Evolutionary conservation across 2,888 invertebrate genomes (phyloP).

Genomic region (Thalpophila matura): DNA sequence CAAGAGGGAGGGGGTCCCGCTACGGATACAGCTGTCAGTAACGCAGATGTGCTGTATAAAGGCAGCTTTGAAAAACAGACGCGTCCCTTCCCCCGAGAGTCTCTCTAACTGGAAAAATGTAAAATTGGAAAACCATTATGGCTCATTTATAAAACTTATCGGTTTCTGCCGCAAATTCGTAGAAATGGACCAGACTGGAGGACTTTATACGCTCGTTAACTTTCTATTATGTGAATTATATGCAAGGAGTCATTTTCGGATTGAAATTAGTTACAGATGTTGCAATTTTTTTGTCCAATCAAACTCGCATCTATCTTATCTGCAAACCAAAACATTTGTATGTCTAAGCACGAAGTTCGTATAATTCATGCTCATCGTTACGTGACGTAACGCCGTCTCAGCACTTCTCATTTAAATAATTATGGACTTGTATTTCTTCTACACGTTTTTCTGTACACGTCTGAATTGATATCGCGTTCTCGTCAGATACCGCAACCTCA

Average conservation of each 20-base stretch:
- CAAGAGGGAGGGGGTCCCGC: constrained; percentile 58
- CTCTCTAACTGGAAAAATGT: constrained; percentile 51
- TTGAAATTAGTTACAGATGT: constrained; percentile 2
- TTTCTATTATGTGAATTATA: constrained; percentile 49
- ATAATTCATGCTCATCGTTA: constrained; percentile 13
- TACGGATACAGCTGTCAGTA: constrained; percentile 72
- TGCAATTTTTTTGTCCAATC: constrained; percentile 27
- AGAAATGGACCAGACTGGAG: constrained; percentile 28
- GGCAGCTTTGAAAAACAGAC: constrained; percentile 64
- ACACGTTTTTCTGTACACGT: constrained; percentile 2
- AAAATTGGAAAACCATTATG: constrained; percentile 63
- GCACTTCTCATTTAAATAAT: constrained; percentile 25
- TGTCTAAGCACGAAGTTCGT: neutral
- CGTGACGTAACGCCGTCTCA: constrained; percentile 5
- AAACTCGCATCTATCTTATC: neutral
- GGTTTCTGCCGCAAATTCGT: constrained; percentile 40
- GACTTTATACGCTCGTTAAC: constrained; percentile 49
- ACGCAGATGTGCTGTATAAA: constrained; percentile 61
- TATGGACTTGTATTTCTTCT: constrained; percentile 4
- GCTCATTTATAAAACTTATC: constrained; percentile 53
- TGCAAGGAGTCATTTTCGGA: constrained; percentile 20
- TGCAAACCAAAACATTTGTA: neutral
- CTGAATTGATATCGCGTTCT: constrained; percentile 13
- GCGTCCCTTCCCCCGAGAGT: constrained; percentile 53
- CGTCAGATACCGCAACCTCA: constrained; percentile 8